Percentiles rank a stretch among this genome's conserved stretches.
These are phyloP conservation scores for Beroe ovata DNA, from an alignment of 37 sponge, comb jelly and placozoan genomes.

Conservation along the genomic window DNA sequence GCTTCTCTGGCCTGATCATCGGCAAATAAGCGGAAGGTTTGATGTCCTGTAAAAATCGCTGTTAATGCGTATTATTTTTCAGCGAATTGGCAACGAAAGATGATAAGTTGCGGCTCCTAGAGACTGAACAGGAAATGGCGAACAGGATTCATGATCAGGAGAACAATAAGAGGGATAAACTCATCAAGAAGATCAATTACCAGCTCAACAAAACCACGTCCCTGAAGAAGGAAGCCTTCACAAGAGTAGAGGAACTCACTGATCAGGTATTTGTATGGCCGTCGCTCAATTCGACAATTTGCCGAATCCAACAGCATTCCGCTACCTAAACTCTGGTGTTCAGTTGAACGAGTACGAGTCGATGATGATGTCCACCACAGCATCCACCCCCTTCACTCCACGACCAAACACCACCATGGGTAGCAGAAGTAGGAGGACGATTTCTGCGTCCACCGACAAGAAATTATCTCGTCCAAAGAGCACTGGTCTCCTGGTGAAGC, in stretches of 20 bases:
- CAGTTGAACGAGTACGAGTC: constrained; percentile 65
- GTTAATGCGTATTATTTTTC: too few relatives aligned
- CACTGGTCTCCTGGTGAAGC: constrained; percentile 50
- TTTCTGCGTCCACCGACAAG: background rate
- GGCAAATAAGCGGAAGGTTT: too few relatives aligned
- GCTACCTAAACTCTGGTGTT: too few relatives aligned
- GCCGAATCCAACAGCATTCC: too few relatives aligned
- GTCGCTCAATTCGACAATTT: background rate
- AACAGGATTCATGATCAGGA: constrained; percentile 22
- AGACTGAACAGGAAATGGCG: background rate
- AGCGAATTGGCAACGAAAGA: constrained; percentile 57
- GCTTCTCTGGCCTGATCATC: too few relatives aligned
- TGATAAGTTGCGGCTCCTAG: background rate
- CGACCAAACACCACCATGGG: constrained; percentile 65
- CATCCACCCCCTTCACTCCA: constrained; percentile 10
- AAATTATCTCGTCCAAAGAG: constrained; percentile 44
- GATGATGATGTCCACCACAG: constrained; percentile 17
- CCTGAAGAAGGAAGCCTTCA: constrained; percentile 61
- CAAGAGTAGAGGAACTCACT: constrained; percentile 21
- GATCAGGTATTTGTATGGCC: constrained; percentile 58
- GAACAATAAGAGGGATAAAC: constrained; percentile 47
- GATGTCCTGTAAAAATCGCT: too few relatives aligned
- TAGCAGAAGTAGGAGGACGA: background rate
- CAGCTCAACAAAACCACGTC: constrained; percentile 50
- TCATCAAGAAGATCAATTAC: constrained; percentile 66